These are phyloP conservation scores for Gymnodraco acuticeps DNA, from an alignment of 2,797 vertebrate genomes.

Conservation along the genomic window DNA sequence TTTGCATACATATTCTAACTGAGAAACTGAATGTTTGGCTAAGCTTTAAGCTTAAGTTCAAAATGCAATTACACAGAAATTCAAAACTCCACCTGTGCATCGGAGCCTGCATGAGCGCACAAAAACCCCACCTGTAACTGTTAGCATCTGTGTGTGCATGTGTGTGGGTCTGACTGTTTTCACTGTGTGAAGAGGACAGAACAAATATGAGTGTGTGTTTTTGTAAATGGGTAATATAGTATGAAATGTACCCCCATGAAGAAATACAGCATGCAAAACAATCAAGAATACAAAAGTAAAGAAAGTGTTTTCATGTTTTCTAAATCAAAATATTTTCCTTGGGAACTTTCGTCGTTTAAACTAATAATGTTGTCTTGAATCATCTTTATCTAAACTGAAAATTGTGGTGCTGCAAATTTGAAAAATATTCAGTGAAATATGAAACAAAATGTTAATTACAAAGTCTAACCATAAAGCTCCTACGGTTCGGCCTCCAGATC, in stretches of 20 bases:
- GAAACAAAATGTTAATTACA: not conserved
- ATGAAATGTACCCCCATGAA: not conserved
- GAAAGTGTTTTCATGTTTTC: not conserved
- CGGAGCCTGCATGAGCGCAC: conserved; percentile 19
- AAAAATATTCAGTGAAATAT: not conserved
- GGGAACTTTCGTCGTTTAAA: not conserved
- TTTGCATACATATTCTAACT: conserved; percentile 42
- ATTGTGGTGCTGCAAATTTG: not conserved
- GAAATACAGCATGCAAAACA: not conserved
- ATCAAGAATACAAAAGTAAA: not conserved
- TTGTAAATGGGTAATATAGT: not conserved
- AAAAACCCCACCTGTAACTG: conserved; percentile 2
- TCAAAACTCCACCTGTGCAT: conserved; percentile 35
- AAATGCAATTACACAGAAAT: conserved; percentile 45
- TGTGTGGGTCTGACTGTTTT: not conserved
- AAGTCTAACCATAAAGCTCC: not conserved
- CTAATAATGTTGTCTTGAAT: not conserved
- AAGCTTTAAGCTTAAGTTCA: conserved; percentile 31
- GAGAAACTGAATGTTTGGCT: conserved; percentile 32
- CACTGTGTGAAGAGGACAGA: not conserved
- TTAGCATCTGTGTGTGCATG: not conserved
- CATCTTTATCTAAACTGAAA: not conserved
- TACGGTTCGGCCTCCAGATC: not conserved
- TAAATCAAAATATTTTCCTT: rapidly evolving
- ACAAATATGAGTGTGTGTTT: not conserved